Percentiles rank a stretch among this genome's conserved stretches.
Evolutionary conservation across 1,140 invertebrate species (phyloP).

Genomic region (Heliconius melpomene): DNA sequence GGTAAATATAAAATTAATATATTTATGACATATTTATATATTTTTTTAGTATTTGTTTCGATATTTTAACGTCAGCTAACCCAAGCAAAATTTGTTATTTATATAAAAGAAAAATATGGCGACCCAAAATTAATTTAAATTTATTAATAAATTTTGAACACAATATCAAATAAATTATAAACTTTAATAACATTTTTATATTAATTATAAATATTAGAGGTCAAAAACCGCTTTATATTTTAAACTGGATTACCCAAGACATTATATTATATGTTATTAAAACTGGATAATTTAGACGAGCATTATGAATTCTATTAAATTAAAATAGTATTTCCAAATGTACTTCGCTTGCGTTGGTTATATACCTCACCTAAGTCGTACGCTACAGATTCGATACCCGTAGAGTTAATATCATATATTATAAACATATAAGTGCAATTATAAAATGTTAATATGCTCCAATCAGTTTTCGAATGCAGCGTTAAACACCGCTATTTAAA

Average conservation of each 20-base stretch:
- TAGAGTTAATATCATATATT: background rate
- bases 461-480: no score
- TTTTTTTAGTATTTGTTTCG: background rate
- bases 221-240: constrained; percentile 13
- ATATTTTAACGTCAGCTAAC: background rate
- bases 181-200: background rate
- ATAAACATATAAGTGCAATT: background rate
- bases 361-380: background rate
- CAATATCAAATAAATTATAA: constrained; percentile 12
- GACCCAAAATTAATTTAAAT: background rate
- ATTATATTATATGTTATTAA: background rate
- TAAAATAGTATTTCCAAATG: background rate
- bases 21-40: background rate
- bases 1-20: no score
- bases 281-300: background rate
- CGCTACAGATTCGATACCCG: background rate
- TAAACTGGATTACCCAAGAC: background rate
- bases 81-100: background rate
- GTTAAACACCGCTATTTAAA: no score
- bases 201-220: constrained; percentile 4
- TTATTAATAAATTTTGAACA: background rate
- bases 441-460: no score
- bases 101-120: background rate
- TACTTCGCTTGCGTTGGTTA: background rate
- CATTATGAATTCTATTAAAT: background rate